These are phyloP conservation scores for Cryptocephalus primarius DNA, from an alignment of 2,888 invertebrate species.

Conservation along the genomic window DNA sequence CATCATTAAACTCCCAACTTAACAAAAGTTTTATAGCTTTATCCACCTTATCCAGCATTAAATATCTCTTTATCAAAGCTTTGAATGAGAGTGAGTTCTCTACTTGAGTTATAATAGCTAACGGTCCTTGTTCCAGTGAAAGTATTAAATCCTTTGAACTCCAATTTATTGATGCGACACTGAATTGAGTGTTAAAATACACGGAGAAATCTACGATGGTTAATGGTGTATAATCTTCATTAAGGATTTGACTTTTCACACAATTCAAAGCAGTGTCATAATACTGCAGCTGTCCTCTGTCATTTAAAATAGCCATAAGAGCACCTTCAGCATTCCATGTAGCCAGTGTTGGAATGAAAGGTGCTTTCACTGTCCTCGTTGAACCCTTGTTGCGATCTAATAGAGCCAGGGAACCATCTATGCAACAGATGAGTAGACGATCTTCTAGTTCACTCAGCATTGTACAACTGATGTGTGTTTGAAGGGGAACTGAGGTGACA, in stretches of 20 bases:
- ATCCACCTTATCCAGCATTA: slow-evolving; percentile 51
- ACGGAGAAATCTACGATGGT: slow-evolving; percentile 52
- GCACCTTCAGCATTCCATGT: slow-evolving; percentile 65
- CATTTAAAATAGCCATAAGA: slow-evolving; percentile 56
- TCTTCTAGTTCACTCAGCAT: slow-evolving; percentile 63
- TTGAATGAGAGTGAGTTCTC: slow-evolving; percentile 25
- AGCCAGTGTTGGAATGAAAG: slow-evolving; percentile 65
- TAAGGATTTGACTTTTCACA: slow-evolving; percentile 53
- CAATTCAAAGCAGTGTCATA: slow-evolving; percentile 62
- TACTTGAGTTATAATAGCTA: slow-evolving; percentile 30
- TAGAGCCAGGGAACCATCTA: slow-evolving; percentile 73
- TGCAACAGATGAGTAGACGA: slow-evolving; percentile 64
- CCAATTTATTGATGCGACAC: slow-evolving; percentile 30
- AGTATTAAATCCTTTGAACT: slow-evolving; percentile 39
- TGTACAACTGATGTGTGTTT: slow-evolving; percentile 57
- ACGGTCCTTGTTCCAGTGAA: slow-evolving; percentile 53
- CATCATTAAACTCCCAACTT: slow-evolving; percentile 61
- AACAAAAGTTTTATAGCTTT: slow-evolving; percentile 55
- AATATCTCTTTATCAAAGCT: slow-evolving; percentile 41
- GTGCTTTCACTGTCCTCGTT: slow-evolving; percentile 64
- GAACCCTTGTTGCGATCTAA: slow-evolving; percentile 65
- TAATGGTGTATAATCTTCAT: slow-evolving; percentile 52
- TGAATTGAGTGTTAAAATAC: slow-evolving; percentile 41
- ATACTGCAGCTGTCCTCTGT: slow-evolving; percentile 62
- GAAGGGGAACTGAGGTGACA: slow-evolving; percentile 57